Evolutionary conservation across 2,888 invertebrate genomes (phyloP).

Genomic region (Stenotaenia linearis): DNA sequence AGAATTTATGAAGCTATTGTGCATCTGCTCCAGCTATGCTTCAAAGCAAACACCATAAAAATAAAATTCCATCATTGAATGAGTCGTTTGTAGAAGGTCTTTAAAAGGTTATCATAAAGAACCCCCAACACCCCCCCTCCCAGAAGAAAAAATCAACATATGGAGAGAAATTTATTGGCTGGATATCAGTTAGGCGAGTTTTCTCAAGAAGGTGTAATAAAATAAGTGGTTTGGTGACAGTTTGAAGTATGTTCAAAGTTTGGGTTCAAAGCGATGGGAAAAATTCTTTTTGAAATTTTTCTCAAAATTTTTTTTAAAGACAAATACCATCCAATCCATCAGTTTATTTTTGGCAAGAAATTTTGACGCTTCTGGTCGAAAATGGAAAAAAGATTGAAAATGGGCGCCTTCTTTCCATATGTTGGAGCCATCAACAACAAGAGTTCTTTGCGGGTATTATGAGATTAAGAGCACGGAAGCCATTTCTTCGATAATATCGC

Average conservation of each 20-base stretch:
- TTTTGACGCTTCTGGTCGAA: background rate
- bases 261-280: background rate
- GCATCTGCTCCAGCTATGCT: constrained; percentile 4
- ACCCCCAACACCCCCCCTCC: too few species aligned
- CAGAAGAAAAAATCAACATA: background rate
- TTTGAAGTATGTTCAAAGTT: background rate
- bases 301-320: background rate
- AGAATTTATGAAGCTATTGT: constrained; percentile 4
- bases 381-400: background rate
- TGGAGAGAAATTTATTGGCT: background rate
- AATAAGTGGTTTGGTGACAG: background rate
- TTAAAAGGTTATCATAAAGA: constrained; percentile 4
- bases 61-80: constrained; percentile 5
- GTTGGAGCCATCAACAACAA: background rate
- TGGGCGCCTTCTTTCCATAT: background rate
- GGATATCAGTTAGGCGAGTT: background rate
- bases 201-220: background rate
- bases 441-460: background rate
- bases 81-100: background rate
- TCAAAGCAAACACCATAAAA: constrained; percentile 5
- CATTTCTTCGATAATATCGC: too few species aligned
- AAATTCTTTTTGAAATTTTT: background rate
- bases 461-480: too few species aligned
- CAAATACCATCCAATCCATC: background rate
- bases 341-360: background rate